These are phyloP conservation scores for Scortum barcoo DNA, from an alignment of 2,113 vertebrate species.

Conservation along the genomic window DNA sequence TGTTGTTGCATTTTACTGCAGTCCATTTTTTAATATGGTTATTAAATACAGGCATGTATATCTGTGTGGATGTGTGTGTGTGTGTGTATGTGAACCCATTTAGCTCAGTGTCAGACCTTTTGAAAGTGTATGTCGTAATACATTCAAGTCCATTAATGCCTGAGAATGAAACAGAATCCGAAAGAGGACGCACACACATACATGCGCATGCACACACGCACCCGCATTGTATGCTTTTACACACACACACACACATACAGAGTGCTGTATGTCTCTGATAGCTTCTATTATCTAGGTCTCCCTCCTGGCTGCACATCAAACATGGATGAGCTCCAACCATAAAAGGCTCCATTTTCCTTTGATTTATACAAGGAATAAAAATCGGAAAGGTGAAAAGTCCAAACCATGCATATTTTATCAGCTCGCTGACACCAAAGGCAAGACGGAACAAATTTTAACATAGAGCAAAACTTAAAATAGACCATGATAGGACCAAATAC, in stretches of 20 bases:
- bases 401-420: conserved; percentile 80
- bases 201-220: not conserved
- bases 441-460: conserved; percentile 75
- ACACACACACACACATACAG: conserved; percentile 30
- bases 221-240: too few species aligned
- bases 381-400: conserved; percentile 82
- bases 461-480: conserved; percentile 73
- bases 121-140: conserved; percentile 54
- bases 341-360: conserved; percentile 83
- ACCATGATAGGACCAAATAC: conserved; percentile 57
- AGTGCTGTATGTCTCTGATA: conserved; percentile 73
- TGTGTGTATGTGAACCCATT: conserved; percentile 52
- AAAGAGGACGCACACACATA: conserved; percentile 47
- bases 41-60: conserved; percentile 28
- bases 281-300: conserved; percentile 82
- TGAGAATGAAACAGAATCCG: conserved; percentile 55
- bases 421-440: conserved; percentile 78
- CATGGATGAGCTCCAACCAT: conserved; percentile 83
- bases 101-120: conserved; percentile 57
- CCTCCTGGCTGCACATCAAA: conserved; percentile 84
- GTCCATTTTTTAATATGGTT: conserved; percentile 19
- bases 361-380: conserved; percentile 84
- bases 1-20: conserved; percentile 25
- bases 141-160: conserved; percentile 69
- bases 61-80: conserved; percentile 24